Evolutionary conservation across 1,140 invertebrate species (phyloP), one percentile per base, ranked within the genome.

Genomic region (Rhizoglyphus robini): DNA sequence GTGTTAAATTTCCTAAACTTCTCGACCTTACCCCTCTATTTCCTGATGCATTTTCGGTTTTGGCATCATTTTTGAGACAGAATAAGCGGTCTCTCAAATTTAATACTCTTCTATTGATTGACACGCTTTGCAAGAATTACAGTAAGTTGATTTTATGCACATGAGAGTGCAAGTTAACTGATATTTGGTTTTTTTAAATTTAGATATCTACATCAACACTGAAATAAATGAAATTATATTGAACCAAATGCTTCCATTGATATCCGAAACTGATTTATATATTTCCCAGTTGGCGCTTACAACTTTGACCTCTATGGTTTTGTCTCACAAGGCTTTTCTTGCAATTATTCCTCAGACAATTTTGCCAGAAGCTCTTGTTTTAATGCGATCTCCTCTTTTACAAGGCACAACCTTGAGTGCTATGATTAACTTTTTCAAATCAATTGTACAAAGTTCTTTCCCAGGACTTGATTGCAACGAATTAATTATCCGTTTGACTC

Each of bases 41-140:
- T 75, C 83, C 82, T 68, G 90, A 97, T 72, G 88, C 88, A 15
- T 82, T 97, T 69, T 89, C 91, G 25, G 86, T 96, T 67, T 78
- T 97, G 30, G 90, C 92, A 8, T 88, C 90, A 4, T 98, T 99
- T 73, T 77, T 98, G 58, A 81, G 95, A 41, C 98, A 99, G 78
- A 99, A 99, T 79, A 93, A 98, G 75, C 81, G 96, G 68, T 89
- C 92, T 27, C 76, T 99, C 23, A 96, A 97, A 78, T 76, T 99
- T 4, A 86, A 86, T 58, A 96, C 95, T 0, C 76, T 99, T 4
- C 85, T 87, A 41, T 81, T 98, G 59, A 77, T 99, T 8, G 91
- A 96, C 73, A 91, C 90, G 18, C 78, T 98, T 32, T 85, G 92
- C 13, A 84, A 85, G 64, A 89, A 90, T 73, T 94, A 93, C 73